phyloP scores from a whole-genome alignment of 2,797 vertebrate genomes.

The Chrosomus eos region DNA sequence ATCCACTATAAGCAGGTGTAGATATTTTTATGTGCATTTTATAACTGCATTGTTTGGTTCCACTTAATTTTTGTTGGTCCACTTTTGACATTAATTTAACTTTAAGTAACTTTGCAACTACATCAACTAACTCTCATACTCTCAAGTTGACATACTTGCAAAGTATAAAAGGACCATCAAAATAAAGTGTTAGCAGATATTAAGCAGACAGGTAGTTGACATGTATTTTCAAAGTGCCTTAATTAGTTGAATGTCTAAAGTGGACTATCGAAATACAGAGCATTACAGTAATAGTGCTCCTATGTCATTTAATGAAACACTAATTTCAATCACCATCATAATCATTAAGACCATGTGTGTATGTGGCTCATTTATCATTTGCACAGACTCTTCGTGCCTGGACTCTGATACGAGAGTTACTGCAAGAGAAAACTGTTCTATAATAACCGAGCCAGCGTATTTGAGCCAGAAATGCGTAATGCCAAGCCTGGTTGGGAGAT shows the following conservation, averaged over 20 bases:
- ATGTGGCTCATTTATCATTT: slow-evolving; percentile 26
- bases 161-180: no score
- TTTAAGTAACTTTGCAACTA: not conserved
- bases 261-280: not conserved
- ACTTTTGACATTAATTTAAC: no score
- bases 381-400: slow-evolving; percentile 17
- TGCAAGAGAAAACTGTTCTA: slow-evolving; percentile 46
- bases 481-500: slow-evolving; percentile 56
- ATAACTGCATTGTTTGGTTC: no score
- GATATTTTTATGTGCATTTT: not conserved
- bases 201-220: no score
- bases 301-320: not conserved
- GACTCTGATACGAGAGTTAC: slow-evolving; percentile 32
- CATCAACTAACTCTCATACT: not conserved
- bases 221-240: no score
- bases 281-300: not conserved
- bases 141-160: not conserved
- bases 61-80: no score
- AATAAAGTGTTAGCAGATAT: no score
- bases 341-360: not conserved
- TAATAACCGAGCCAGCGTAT: slow-evolving; percentile 49
- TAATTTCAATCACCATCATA: not conserved
- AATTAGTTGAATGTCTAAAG: not conserved
- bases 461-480: slow-evolving; percentile 48
- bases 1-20: not conserved